Conservation (phyloP, 2,113 vertebrate genomes). For the Zapus hudsonius region DNA sequence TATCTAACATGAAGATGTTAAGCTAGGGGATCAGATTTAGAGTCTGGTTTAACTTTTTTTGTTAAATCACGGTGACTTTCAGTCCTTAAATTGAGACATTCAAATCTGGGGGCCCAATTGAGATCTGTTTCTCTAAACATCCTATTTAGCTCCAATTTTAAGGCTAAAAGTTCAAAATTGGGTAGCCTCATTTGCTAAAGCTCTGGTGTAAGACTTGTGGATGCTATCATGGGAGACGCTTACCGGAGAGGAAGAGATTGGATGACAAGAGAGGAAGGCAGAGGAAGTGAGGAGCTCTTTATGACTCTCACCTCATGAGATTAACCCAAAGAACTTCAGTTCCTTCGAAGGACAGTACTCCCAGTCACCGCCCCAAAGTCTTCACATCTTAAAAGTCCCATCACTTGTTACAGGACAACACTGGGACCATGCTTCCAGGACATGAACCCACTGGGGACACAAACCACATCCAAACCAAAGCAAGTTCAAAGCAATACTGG, state of each 20-base stretch:
- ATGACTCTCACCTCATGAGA: fast-evolving
- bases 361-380: neutral
- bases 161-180: neutral
- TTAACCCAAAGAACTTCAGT: neutral
- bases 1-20: neutral
- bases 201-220: neutral
- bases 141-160: neutral
- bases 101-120: neutral
- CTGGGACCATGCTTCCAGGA: neutral
- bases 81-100: neutral
- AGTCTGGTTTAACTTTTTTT: neutral
- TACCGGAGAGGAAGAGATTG: neutral
- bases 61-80: neutral
- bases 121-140: neutral
- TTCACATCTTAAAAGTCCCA: neutral
- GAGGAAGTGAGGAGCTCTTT: neutral
- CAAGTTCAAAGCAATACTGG: neutral
- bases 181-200: neutral
- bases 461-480: neutral
- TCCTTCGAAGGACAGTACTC: neutral
- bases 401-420: too few species aligned
- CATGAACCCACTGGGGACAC: neutral
- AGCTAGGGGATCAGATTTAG: neutral
- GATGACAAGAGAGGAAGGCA: neutral
- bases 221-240: neutral